phyloP scores from a whole-genome alignment of 2,797 vertebrate species.

The Malurus splendens region DNA sequence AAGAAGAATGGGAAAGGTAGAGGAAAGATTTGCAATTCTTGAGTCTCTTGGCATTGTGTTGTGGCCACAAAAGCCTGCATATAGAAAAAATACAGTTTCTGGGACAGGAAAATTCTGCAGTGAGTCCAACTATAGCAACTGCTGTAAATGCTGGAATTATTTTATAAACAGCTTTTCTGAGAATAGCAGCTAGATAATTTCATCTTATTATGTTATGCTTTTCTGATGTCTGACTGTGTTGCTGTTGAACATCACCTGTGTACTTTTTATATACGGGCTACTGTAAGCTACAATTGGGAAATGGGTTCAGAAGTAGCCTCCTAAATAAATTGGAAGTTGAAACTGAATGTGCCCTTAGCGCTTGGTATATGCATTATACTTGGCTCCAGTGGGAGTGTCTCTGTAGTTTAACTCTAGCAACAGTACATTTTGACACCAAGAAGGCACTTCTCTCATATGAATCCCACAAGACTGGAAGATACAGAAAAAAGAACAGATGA shows the following conservation, averaged over 20 bases:
- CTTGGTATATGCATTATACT: not conserved
- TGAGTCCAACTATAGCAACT: not conserved
- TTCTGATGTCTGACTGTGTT: not conserved
- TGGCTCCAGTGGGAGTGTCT: not conserved
- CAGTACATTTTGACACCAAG: not conserved
- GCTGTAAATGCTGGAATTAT: not conserved
- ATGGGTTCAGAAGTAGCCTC: not conserved
- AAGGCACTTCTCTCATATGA: not conserved
- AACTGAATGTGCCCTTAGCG: not conserved
- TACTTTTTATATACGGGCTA: not conserved
- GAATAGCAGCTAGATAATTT: conserved; percentile 13
- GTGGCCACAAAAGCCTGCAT: not conserved
- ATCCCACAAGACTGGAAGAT: not conserved
- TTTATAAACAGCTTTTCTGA: conserved; percentile 9
- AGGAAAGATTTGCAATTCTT: not conserved
- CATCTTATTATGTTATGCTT: not conserved
- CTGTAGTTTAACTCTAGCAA: not conserved
- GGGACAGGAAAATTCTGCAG: not conserved
- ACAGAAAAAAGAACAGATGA: not conserved
- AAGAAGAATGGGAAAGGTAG: conserved; percentile 33
- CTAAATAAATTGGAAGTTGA: not conserved
- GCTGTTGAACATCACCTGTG: not conserved
- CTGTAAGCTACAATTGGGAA: not conserved
- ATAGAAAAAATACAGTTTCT: not conserved
- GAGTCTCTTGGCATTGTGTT: not conserved